Evolutionary conservation across 2,888 invertebrate genomes (phyloP).

Genomic region (Drosophila flavopinicola): DNA sequence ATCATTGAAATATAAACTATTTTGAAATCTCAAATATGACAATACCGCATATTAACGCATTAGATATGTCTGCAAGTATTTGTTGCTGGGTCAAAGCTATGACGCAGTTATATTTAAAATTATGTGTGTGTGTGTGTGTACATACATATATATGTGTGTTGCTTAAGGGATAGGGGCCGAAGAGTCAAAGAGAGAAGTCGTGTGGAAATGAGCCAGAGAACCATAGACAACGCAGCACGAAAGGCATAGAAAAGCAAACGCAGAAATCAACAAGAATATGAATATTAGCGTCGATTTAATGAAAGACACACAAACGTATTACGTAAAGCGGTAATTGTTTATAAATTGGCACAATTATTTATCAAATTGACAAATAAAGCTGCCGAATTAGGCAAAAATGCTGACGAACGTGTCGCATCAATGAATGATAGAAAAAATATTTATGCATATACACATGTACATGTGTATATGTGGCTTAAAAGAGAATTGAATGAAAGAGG

Average conservation of each 20-base stretch:
- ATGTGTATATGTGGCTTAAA: slow-evolving; percentile 20
- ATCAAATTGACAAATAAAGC: slow-evolving; percentile 49
- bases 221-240: slow-evolving; percentile 23
- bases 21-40: background rate
- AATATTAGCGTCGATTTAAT: too few species aligned
- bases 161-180: slow-evolving; percentile 10
- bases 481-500: slow-evolving; percentile 50
- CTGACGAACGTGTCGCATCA: slow-evolving; percentile 29
- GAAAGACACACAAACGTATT: slow-evolving; percentile 24
- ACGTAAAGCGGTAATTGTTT: slow-evolving; percentile 55
- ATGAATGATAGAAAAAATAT: slow-evolving; percentile 37
- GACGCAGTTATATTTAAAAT: slow-evolving; percentile 46
- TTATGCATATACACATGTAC: background rate
- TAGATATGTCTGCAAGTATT: background rate
- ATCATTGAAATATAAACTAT: background rate
- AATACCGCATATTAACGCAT: background rate
- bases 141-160: background rate
- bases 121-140: slow-evolving; percentile 15
- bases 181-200: slow-evolving; percentile 1
- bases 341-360: slow-evolving; percentile 56
- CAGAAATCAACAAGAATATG: slow-evolving; percentile 37
- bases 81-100: slow-evolving; percentile 29
- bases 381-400: slow-evolving; percentile 20
- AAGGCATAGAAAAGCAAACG: slow-evolving; percentile 47
- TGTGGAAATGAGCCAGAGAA: slow-evolving; percentile 20